A percentile compares a stretch with the other conserved stretches of the same genome.
These are phyloP conservation scores for Poicephalus meyeri DNA, from an alignment of 2,113 vertebrate species.

Conservation along the genomic window DNA sequence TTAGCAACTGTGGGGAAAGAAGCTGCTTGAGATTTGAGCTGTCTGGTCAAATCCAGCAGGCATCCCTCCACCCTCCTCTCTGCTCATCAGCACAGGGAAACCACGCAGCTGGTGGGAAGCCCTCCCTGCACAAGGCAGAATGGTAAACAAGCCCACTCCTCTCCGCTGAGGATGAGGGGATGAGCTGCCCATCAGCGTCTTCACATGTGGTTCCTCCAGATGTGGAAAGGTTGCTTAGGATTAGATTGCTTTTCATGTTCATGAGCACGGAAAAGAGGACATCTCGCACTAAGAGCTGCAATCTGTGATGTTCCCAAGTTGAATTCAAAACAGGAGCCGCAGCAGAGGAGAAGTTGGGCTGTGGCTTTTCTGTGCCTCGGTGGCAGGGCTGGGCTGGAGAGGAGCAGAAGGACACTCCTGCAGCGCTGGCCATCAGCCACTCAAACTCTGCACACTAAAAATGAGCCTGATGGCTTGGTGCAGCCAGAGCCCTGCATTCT, in stretches of 20 bases:
- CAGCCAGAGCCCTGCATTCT: accelerated
- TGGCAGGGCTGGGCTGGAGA: neutral
- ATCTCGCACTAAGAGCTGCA: neutral
- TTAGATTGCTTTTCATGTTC: neutral
- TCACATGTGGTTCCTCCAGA: neutral
- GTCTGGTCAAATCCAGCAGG: neutral
- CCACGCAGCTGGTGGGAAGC: neutral
- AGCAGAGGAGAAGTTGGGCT: neutral
- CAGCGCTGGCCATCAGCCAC: neutral
- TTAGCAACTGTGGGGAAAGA: slow-evolving; percentile 52
- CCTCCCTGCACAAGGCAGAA: neutral
- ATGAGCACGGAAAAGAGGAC: neutral
- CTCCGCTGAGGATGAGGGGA: neutral
- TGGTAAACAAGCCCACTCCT: neutral
- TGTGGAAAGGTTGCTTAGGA: neutral
- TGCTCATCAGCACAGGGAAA: neutral
- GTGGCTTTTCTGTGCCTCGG: accelerated
- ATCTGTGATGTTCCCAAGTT: neutral
- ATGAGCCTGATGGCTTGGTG: neutral
- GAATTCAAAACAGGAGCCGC: neutral
- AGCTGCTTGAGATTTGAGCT: slow-evolving; percentile 10
- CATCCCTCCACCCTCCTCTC: neutral
- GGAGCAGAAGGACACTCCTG: neutral
- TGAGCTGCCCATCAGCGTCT: neutral
- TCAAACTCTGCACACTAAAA: neutral